Evolutionary conservation across 2,888 invertebrate species (phyloP).

Genomic region (Criorhina ranunculi): DNA sequence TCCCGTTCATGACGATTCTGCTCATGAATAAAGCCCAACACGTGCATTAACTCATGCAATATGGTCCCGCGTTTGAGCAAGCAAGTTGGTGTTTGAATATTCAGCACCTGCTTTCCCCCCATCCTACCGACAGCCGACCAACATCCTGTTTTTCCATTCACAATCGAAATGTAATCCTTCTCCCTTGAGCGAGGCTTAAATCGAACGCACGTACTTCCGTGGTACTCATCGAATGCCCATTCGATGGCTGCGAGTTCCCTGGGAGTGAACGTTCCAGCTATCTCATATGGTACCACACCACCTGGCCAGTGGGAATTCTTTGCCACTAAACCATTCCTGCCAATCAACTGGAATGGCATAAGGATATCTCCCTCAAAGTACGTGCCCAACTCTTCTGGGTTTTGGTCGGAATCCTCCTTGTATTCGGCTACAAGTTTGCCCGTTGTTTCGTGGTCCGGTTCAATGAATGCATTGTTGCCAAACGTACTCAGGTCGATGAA

Average conservation of each 20-base stretch:
- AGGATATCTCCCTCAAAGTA: conserved; percentile 92
- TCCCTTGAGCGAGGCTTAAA: conserved; percentile 88
- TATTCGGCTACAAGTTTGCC: conserved; percentile 77
- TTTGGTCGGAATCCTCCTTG: conserved; percentile 82
- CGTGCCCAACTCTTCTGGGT: conserved; percentile 92
- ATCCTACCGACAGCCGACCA: conserved; percentile 92
- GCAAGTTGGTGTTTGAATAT: conserved; percentile 91
- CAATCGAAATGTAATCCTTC: conserved; percentile 89
- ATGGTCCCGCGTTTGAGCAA: conserved; percentile 89
- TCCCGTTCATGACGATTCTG: conserved; percentile 92
- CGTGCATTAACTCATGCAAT: conserved; percentile 92
- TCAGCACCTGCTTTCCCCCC: conserved; percentile 87
- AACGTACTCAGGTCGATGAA: conserved; percentile 77
- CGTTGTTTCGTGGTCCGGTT: conserved; percentile 84
- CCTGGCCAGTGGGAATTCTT: conserved; percentile 87
- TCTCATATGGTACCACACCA: conserved; percentile 89
- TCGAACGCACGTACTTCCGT: conserved; percentile 89
- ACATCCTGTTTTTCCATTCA: conserved; percentile 89
- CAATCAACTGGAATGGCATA: conserved; percentile 84
- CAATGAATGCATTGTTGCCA: conserved; percentile 83
- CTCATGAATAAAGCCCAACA: conserved; percentile 92
- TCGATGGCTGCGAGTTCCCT: conserved; percentile 87
- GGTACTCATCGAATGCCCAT: conserved; percentile 90
- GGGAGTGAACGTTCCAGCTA: conserved; percentile 87
- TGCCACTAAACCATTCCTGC: conserved; percentile 87